Conservation (phyloP, 1,140 invertebrate genomes). For the Contarinia nasturtii region DNA sequence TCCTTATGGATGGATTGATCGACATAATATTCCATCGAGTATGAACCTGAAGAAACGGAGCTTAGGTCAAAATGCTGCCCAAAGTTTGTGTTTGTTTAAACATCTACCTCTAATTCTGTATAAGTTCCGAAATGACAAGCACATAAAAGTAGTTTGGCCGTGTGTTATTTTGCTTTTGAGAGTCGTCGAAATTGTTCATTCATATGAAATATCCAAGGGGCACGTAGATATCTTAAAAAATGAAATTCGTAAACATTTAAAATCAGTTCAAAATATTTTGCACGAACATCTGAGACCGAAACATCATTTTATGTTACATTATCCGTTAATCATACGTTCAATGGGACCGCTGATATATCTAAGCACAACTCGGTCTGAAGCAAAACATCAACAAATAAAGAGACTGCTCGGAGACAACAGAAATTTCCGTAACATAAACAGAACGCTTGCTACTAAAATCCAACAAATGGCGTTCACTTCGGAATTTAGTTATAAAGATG, state of each 20-base stretch:
- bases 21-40: not conserved
- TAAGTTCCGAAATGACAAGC: too few species aligned
- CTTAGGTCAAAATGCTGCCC: not conserved
- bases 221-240: not conserved
- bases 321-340: not conserved
- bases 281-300: not conserved
- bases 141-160: too few species aligned
- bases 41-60: not conserved
- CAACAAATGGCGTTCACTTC: too few species aligned
- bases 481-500: too few species aligned
- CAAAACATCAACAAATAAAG: not conserved
- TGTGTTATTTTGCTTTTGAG: too few species aligned
- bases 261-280: not conserved
- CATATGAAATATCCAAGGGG: too few species aligned
- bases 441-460: too few species aligned
- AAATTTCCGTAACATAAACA: too few species aligned
- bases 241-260: not conserved
- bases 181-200: too few species aligned
- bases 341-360: not conserved
- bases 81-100: not conserved
- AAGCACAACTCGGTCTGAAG: not conserved
- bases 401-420: too few species aligned
- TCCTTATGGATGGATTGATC: too few species aligned
- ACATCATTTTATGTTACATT: slow-evolving; percentile 1
- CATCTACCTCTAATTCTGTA: not conserved